Base-by-base conservation (phyloP, 2,797 vertebrate species). In the Enteromius radiatus region DNA sequence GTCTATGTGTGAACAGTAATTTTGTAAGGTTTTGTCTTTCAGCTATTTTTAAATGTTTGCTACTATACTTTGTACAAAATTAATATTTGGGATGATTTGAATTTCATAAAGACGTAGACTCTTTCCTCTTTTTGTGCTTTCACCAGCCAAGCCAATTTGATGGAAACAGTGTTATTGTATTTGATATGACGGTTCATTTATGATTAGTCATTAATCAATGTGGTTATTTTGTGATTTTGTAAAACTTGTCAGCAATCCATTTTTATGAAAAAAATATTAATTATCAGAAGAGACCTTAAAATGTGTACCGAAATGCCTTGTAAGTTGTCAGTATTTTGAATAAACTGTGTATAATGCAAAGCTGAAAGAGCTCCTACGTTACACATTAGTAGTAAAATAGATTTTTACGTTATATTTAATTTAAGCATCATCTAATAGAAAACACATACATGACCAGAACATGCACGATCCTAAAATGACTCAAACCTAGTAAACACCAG, bases 311-410 rank as follows among this genome's bases (percentile, higher is more conserved):
- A 92, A 92, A 82, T 93, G 92, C 93, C 93, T 95, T 93, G 92
- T 95, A 93, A 88, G 92, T 94, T 95, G 94, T 94, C 92, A 91
- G 90, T 92, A 92, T 93, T 94, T 94, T 93, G 88, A 94, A 94
- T 93, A 92, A 93, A 95, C 91, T 89, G 88, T 89, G 86, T 92
- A 93, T 90, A 90, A 93, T 86, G 86, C 90, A 91, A 92, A 92
- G 90, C 33, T 88, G 90, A 83, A 89, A 88, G 83, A 76, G 0
- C 26, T 63, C 5, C 12, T 68, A 19, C 38, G 75, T 41, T 70
- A 76, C 38, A 68, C 65, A 80, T 12, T 41, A 80, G 36, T 36
- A 64, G 12, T 6, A 33, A 68, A 43, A 21, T 19, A 49, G 17
- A 54, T 12, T 23, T 4, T 4, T 19, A 65, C 9, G 63, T 36